phyloP scores from a whole-genome alignment of 2,888 invertebrate species.

The Biston stratarius region DNA sequence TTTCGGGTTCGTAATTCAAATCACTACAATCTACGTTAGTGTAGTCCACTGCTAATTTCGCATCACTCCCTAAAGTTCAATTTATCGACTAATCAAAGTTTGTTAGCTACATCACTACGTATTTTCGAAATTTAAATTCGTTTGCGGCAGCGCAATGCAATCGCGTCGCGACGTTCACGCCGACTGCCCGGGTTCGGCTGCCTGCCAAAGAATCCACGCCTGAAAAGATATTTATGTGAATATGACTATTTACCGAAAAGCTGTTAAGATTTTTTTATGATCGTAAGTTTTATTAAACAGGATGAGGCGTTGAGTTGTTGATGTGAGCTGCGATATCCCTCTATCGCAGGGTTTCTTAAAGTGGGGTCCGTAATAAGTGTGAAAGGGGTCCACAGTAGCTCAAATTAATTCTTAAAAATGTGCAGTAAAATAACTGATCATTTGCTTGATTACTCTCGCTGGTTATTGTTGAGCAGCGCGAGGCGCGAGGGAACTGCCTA shows the following conservation, averaged over 20 bases:
- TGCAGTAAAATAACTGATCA: no score
- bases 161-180: conserved; percentile 72
- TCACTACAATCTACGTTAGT: conserved; percentile 24
- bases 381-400: no score
- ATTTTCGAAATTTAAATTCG: conserved; percentile 57
- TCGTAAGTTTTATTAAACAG: conserved; percentile 20
- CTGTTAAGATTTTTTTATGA: conserved; percentile 50
- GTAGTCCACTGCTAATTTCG: conserved; percentile 8
- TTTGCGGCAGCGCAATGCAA: conserved; percentile 62
- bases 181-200: conserved; percentile 79
- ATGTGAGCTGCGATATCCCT: not conserved
- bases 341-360: no score
- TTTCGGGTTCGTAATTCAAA: conserved; percentile 46
- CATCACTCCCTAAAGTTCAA: conserved; percentile 11
- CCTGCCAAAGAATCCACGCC: conserved; percentile 79
- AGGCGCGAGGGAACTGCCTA: no score
- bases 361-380: no score
- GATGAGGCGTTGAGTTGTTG: conserved; percentile 12
- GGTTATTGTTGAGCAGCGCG: no score
- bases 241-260: conserved; percentile 67
- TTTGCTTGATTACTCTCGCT: no score
- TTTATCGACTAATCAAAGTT: conserved; percentile 36
- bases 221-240: conserved; percentile 82
- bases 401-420: no score
- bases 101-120: conserved; percentile 45